Evolutionary conservation across 2,797 vertebrate genomes (phyloP).

Genomic region (Tauraco hartlaubi): DNA sequence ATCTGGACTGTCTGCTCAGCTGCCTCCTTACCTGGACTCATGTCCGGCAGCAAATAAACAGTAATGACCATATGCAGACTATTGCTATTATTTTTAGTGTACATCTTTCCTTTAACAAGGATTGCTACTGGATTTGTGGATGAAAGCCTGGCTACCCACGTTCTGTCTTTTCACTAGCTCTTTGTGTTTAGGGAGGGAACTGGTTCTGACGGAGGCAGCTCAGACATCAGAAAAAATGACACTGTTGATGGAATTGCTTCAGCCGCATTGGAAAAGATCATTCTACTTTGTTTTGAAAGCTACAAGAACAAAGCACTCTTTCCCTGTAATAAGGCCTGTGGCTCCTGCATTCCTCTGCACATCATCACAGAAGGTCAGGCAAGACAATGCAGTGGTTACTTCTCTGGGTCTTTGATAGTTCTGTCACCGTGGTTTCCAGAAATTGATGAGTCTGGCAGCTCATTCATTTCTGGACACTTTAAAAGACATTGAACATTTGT

Average conservation of each 20-base stretch:
- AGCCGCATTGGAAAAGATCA: slow-evolving; percentile 40
- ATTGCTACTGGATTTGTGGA: neutral
- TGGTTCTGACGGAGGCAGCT: slow-evolving; percentile 15
- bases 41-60: neutral
- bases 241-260: slow-evolving; percentile 41
- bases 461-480: slow-evolving; percentile 45
- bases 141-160: neutral
- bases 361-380: slow-evolving; percentile 58
- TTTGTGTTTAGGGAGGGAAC: slow-evolving; percentile 9
- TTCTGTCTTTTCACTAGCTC: neutral
- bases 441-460: slow-evolving; percentile 67
- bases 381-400: slow-evolving; percentile 47
- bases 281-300: slow-evolving; percentile 55
- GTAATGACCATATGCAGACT: neutral
- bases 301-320: slow-evolving; percentile 28
- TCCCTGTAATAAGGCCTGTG: slow-evolving; percentile 56
- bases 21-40: neutral
- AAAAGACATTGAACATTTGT: slow-evolving; percentile 60
- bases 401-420: slow-evolving; percentile 56
- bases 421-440: slow-evolving; percentile 55
- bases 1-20: neutral
- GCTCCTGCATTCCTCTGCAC: slow-evolving; percentile 22
- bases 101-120: neutral
- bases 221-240: slow-evolving; percentile 47
- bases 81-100: neutral